These are phyloP conservation scores for Nephrotoma flavescens DNA, from an alignment of 2,888 invertebrate genomes.

Conservation along the genomic window DNA sequence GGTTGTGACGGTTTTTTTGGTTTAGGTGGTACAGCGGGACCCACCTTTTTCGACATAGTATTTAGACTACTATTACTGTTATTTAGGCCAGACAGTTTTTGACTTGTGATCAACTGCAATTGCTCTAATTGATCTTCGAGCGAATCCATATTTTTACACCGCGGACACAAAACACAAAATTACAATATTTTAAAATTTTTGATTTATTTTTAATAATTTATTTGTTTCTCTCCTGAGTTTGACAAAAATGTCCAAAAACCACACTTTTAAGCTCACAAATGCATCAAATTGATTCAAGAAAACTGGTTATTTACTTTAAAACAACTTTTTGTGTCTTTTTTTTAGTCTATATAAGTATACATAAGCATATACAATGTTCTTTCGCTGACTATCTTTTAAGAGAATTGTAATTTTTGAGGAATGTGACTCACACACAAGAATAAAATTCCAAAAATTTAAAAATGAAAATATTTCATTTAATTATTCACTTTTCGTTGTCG, in stretches of 20 bases:
- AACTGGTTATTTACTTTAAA: neutral
- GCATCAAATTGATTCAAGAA: neutral
- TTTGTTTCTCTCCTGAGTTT: neutral
- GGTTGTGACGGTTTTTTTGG: conserved; percentile 43
- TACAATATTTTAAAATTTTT: neutral
- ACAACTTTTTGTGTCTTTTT: neutral
- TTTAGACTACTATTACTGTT: neutral
- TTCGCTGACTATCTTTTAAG: neutral
- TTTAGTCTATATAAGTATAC: neutral
- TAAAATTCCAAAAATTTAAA: neutral
- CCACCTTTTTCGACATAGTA: conserved; percentile 39
- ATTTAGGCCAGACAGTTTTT: neutral
- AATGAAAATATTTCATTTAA: neutral
- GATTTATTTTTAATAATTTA: neutral
- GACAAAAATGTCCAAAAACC: neutral
- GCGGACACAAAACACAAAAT: neutral
- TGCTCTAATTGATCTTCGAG: conserved; percentile 56
- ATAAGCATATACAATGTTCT: neutral
- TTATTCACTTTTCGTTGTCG: neutral
- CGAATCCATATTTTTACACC: conserved; percentile 36
- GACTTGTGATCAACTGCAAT: conserved; percentile 39
- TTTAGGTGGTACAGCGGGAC: conserved; percentile 69
- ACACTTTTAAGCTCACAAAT: neutral
- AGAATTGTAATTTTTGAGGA: neutral
- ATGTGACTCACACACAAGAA: conserved; percentile 3